Evolutionary conservation across 2,888 invertebrate species (phyloP).

Genomic region (Ariolimax columbianus): DNA sequence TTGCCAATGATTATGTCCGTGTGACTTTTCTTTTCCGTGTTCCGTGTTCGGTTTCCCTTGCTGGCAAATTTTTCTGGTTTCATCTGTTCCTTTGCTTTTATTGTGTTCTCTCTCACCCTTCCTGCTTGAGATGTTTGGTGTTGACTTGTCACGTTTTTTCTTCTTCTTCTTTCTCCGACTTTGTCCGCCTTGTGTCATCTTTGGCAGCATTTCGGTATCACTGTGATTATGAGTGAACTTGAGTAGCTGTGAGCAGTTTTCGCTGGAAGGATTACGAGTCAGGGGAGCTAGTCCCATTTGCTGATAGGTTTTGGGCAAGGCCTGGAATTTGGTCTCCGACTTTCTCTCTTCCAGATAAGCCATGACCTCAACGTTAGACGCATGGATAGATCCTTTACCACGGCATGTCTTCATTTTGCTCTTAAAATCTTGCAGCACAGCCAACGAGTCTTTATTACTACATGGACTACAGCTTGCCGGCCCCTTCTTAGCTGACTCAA

Average conservation of each 20-base stretch:
- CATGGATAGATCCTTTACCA: neutral
- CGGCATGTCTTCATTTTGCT: neutral
- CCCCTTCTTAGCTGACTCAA: neutral
- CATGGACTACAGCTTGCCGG: neutral
- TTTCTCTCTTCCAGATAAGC: slow-evolving; percentile 27
- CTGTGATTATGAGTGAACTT: neutral
- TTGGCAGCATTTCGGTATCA: slow-evolving; percentile 4
- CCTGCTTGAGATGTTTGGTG: neutral
- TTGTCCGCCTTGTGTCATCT: neutral
- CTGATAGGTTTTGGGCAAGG: slow-evolving; percentile 31
- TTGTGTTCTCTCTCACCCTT: neutral
- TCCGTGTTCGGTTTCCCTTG: neutral
- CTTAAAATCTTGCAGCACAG: slow-evolving; percentile 7
- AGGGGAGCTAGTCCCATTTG: slow-evolving; percentile 30
- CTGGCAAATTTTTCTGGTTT: neutral
- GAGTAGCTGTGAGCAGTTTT: neutral
- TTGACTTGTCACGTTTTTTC: slow-evolving; percentile 3
- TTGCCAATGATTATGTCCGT: too few species aligned
- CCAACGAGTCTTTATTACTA: neutral
- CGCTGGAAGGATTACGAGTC: slow-evolving; percentile 27
- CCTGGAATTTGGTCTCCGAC: neutral
- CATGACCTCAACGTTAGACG: slow-evolving; percentile 25
- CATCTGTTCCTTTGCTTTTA: neutral
- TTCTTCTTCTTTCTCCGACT: neutral
- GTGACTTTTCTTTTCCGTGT: neutral